Conservation (phyloP, 2,797 vertebrate genomes). For the Spheniscus humboldti region DNA sequence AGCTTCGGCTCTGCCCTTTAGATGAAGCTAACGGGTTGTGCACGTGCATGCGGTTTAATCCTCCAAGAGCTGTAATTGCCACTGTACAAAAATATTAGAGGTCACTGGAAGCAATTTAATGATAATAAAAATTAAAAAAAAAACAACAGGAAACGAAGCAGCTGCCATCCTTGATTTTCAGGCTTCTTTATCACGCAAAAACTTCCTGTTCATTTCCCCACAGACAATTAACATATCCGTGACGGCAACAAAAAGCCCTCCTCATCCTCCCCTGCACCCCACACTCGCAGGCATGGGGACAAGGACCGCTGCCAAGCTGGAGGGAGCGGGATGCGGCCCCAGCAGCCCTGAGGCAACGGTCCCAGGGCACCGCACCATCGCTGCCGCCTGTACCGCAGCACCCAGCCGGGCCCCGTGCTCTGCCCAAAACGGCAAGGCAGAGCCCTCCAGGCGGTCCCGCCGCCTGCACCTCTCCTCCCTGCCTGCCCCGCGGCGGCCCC, state of each 20-base stretch:
- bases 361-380: neutral
- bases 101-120: conserved; percentile 73
- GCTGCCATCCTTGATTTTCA: conserved; percentile 61
- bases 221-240: neutral
- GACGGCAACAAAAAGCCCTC: neutral
- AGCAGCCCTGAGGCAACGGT: accelerated
- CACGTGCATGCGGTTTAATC: neutral
- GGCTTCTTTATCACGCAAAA: conserved; percentile 66
- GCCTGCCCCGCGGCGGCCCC: neutral
- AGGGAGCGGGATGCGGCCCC: neutral
- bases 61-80: conserved; percentile 64
- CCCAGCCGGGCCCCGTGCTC: neutral
- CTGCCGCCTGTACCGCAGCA: accelerated
- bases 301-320: accelerated
- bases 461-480: neutral
- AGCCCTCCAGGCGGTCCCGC: too few species aligned
- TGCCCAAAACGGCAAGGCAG: neutral
- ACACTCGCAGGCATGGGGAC: accelerated
- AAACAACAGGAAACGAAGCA: conserved; percentile 63
- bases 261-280: neutral
- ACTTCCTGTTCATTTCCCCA: conserved; percentile 9
- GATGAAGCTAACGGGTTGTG: neutral
- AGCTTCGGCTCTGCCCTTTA: conserved; percentile 13
- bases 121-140: conserved; percentile 70
- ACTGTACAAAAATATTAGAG: conserved; percentile 66